These are phyloP conservation scores for Eremophila alpestris DNA, from an alignment of 2,797 vertebrate genomes.

Conservation along the genomic window DNA sequence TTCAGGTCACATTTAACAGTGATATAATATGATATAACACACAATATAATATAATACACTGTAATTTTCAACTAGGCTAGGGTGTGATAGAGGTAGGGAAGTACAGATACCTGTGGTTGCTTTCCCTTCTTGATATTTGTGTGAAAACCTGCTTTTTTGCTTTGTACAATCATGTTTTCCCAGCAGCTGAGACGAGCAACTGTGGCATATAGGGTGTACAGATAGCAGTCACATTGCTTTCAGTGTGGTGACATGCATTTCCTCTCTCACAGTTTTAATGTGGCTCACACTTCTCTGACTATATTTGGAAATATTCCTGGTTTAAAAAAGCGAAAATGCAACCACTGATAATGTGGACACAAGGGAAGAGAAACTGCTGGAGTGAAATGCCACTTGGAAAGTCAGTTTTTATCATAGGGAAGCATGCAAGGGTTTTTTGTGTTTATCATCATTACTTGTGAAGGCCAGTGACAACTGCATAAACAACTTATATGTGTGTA, in stretches of 20 bases:
- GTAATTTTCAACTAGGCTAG: background rate
- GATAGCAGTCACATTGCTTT: background rate
- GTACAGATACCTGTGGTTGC: background rate
- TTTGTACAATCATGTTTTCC: background rate
- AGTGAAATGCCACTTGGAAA: background rate
- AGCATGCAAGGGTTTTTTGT: background rate
- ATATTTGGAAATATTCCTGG: constrained; percentile 19
- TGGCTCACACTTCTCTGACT: background rate
- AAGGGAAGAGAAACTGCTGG: background rate
- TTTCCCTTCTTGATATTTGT: background rate
- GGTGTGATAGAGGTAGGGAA: background rate
- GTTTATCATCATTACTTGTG: background rate
- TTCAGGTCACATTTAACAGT: background rate
- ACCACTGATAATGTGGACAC: background rate
- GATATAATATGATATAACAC: background rate
- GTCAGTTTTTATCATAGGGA: constrained; percentile 19
- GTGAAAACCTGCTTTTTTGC: background rate
- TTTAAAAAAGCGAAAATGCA: background rate
- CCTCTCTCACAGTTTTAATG: background rate
- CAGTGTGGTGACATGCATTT: background rate
- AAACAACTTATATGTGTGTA: background rate
- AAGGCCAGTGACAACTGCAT: background rate
- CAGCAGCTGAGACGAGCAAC: background rate
- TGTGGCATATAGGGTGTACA: background rate
- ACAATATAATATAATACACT: background rate